These are phyloP conservation scores for Mionectes macconnelli DNA, from an alignment of 2,113 vertebrate genomes.

Conservation along the genomic window DNA sequence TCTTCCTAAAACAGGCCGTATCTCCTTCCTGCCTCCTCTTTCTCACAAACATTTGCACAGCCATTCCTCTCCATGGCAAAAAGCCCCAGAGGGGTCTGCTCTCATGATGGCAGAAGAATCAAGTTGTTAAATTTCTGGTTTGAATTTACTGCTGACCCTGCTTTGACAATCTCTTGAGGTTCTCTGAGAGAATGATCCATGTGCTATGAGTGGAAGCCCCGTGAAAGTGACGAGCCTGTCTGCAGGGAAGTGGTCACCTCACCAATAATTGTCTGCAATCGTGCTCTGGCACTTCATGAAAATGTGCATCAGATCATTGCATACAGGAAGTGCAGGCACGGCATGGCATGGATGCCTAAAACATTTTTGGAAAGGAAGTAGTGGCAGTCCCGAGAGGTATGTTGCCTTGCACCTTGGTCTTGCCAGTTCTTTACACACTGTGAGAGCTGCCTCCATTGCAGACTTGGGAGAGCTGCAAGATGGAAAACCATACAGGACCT, in stretches of 20 bases:
- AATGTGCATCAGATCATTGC: not conserved
- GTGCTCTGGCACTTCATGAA: not conserved
- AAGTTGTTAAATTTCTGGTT: not conserved
- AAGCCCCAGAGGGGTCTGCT: not conserved
- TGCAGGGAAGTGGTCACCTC: not conserved
- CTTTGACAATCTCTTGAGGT: not conserved
- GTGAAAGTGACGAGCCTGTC: not conserved
- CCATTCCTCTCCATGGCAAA: accelerated
- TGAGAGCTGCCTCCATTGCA: not conserved
- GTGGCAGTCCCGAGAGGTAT: not conserved
- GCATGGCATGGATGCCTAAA: not conserved
- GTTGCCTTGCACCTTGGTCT: not conserved
- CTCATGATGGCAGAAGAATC: not conserved
- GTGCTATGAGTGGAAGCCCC: not conserved
- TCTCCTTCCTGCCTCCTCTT: not conserved
- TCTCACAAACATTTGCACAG: not conserved
- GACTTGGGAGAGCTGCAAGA: not conserved
- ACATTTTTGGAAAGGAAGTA: not conserved
- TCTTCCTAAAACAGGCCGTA: not conserved
- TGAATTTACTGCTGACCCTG: not conserved
- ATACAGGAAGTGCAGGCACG: not conserved
- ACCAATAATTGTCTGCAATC: not conserved
- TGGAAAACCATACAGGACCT: not conserved
- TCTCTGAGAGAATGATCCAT: not conserved
- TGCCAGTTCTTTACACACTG: not conserved